Evolutionary conservation across 2,113 vertebrate species (phyloP), one percentile per base, ranked within the genome.

Genomic region (Vulpes vulpes): DNA sequence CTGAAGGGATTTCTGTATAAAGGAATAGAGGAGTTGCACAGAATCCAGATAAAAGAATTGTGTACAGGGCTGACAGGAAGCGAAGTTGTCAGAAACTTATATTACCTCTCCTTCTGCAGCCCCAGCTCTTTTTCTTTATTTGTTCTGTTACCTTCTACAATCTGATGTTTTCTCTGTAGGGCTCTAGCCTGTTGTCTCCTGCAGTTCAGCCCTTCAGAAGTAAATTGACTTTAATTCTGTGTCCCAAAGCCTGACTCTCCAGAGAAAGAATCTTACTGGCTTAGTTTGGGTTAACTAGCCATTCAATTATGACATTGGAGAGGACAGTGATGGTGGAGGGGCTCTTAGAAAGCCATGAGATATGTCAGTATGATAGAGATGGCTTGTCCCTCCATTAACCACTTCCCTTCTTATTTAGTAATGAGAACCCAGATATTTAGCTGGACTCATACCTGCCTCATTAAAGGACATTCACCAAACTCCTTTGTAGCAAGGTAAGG

Each of bases 191-290:
- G 30, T 15, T 65, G 2, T 32, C 16, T 83, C 27, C 65, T 95
- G 9, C 6, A 85, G 4, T 80, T 91, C 32, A 97, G 38, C 15
- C 73, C 62, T 91, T 79, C 38, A 85, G 43, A 93, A 87, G 65
- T 79, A 74, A 94, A 90, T 51, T 90, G 38, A 78, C 32, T 55
- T 74, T 25, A 78, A 93, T 94, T 90, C 65, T 95, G 17, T 93
- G 38, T 93, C 2, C 20, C 35, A 93, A 60, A 85, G 67, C 55
- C 6, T 23, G 65, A 60, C 55, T 73, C 15, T 16, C 17, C 32
- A 60, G 59, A 85, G 30, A 84, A 59, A 89, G 20, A 78, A 25
- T 85, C 51, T 67, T 88, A 38, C 0, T 94, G 88, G 12, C 32
- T 14, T 86, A 79, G 60, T 25, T 49, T 95, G 57, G 4, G 1